These are phyloP conservation scores for Smutsia gigantea DNA, from an alignment of 2,797 vertebrate species.

Conservation along the genomic window DNA sequence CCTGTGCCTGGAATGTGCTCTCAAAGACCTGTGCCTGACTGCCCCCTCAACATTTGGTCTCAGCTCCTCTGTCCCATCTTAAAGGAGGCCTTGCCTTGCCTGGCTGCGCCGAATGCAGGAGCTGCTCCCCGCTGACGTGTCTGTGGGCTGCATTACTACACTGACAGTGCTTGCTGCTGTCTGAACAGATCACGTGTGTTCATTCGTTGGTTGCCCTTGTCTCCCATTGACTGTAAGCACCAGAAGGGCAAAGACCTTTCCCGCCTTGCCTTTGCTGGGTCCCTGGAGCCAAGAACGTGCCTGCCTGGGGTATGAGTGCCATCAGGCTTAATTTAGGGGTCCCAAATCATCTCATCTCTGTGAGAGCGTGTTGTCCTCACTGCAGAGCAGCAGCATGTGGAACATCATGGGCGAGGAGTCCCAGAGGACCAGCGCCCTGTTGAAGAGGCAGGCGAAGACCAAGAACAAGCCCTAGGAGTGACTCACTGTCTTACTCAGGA, in stretches of 20 bases:
- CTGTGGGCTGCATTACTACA: not conserved
- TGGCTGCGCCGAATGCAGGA: accelerated
- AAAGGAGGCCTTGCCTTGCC: not conserved
- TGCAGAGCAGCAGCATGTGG: not conserved
- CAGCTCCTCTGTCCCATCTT: not conserved
- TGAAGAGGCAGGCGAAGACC: not conserved
- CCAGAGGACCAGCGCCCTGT: not conserved
- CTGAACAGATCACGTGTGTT: not conserved
- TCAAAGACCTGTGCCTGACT: not conserved
- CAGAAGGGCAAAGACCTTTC: not conserved
- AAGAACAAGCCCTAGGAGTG: not conserved
- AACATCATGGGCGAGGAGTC: not conserved
- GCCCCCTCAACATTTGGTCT: not conserved
- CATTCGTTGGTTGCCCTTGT: not conserved
- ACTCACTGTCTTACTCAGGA: constrained; percentile 90
- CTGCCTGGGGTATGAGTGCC: not conserved
- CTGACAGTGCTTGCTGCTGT: accelerated
- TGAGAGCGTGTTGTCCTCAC: not conserved
- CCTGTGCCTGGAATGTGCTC: not conserved
- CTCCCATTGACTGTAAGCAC: not conserved
- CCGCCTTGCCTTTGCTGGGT: not conserved
- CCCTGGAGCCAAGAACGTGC: not conserved
- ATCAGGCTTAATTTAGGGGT: not conserved
- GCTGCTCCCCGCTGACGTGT: too few relatives aligned
- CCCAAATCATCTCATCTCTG: not conserved